A percentile compares a stretch with the other conserved stretches of the same genome.
Evolutionary conservation across 2,888 invertebrate species (phyloP).

Genomic region (Epinotia brunnichana): DNA sequence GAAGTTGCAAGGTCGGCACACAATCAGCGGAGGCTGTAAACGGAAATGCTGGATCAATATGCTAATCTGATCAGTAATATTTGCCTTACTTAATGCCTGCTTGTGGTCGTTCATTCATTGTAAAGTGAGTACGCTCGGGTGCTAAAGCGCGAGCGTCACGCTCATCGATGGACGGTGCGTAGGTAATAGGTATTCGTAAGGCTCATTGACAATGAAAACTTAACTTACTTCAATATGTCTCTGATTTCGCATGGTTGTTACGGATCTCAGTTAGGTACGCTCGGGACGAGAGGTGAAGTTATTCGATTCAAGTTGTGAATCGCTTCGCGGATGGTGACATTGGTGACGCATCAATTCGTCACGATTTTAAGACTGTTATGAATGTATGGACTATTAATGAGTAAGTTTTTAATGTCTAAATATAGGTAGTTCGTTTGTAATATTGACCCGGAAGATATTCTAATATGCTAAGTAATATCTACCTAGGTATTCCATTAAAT

Average conservation of each 20-base stretch:
- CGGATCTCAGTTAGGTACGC: neutral
- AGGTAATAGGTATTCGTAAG: too few species aligned
- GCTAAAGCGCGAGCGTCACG: slow-evolving; percentile 52
- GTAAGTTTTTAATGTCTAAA: slow-evolving; percentile 12
- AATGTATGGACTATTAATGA: too few species aligned
- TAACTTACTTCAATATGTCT: neutral
- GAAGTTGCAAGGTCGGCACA: slow-evolving; percentile 72
- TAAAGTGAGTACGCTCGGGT: slow-evolving; percentile 63
- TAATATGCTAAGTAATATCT: too few species aligned
- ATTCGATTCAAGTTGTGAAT: neutral
- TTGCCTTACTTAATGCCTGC: slow-evolving; percentile 50
- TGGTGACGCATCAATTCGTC: slow-evolving; percentile 28
- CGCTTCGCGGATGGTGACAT: slow-evolving; percentile 5
- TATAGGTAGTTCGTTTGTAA: slow-evolving; percentile 15
- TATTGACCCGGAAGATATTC: slow-evolving; percentile 20
- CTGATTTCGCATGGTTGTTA: neutral
- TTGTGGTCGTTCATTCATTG: slow-evolving; percentile 76
- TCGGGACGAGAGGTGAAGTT: neutral
- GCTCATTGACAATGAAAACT: neutral
- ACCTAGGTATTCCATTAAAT: neutral
- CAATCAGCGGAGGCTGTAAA: slow-evolving; percentile 66
- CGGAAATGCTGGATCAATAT: slow-evolving; percentile 80
- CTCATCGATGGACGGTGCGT: neutral
- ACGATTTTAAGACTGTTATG: slow-evolving; percentile 15
- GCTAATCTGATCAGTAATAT: slow-evolving; percentile 63